These are phyloP conservation scores for Ashinkailepas kermadecensis DNA, from an alignment of 2,888 invertebrate species.

Conservation along the genomic window DNA sequence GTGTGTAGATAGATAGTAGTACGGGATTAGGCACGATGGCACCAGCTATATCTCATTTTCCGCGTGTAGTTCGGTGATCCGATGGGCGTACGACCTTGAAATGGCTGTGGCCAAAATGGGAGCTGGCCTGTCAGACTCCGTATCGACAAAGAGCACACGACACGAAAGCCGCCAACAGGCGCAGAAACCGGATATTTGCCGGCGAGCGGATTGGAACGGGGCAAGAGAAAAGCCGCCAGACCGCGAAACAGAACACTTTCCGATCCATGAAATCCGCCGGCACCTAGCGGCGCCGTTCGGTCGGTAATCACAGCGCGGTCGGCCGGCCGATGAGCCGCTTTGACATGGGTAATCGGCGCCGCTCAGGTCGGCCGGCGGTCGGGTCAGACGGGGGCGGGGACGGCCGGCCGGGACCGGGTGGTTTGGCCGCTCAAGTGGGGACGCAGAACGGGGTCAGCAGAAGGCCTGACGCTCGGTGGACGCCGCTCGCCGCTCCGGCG, in stretches of 20 bases:
- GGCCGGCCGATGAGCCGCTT: not conserved
- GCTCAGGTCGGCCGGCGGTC: not conserved
- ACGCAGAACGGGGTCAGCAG: not conserved
- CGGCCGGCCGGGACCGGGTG: not conserved
- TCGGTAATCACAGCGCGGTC: not conserved
- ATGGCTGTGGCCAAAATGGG: too few species aligned
- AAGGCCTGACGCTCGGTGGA: not conserved
- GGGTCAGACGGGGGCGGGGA: not conserved
- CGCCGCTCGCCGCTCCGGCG: not conserved
- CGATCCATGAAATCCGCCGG: not conserved
- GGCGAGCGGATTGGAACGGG: too few species aligned
- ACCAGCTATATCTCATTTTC: too few species aligned
- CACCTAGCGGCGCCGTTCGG: not conserved
- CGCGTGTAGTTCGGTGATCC: too few species aligned
- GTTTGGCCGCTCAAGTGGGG: not conserved
- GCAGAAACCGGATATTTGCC: too few species aligned
- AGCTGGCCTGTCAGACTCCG: too few species aligned
- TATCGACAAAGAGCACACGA: too few species aligned
- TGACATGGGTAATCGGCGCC: not conserved
- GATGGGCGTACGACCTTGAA: too few species aligned
- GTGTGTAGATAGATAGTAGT: too few species aligned
- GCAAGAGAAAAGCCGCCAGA: not conserved
- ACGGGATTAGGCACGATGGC: too few species aligned
- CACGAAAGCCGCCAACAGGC: too few species aligned
- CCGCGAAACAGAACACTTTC: not conserved